These are phyloP conservation scores for Hypselothyrea guttata DNA, from an alignment of 2,888 invertebrate species.

Conservation along the genomic window DNA sequence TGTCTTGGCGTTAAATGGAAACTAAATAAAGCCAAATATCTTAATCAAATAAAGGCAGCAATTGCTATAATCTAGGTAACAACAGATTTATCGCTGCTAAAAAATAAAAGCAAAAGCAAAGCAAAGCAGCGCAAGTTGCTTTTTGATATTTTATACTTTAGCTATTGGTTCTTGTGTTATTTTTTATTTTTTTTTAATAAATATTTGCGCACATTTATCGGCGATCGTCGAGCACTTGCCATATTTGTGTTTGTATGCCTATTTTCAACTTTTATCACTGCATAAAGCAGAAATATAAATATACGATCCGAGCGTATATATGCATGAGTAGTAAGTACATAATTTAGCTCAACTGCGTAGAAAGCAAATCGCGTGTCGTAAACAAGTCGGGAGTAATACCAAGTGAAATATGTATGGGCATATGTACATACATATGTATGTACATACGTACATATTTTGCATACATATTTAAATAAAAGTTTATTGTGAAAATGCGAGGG, in stretches of 20 bases:
- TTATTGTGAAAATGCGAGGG: constrained; percentile 26
- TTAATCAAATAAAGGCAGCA: constrained; percentile 21
- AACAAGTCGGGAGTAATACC: constrained; percentile 53
- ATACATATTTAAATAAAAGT: constrained; percentile 26
- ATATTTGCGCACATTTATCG: constrained; percentile 50
- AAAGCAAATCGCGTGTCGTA: constrained; percentile 67
- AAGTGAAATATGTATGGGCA: constrained; percentile 54
- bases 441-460: constrained; percentile 25
- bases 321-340: constrained; percentile 25
- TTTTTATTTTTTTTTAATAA: constrained; percentile 16
- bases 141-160: not conserved
- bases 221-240: constrained; percentile 38
- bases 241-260: constrained; percentile 58
- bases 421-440: constrained; percentile 1
- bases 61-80: not conserved
- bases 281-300: constrained; percentile 37
- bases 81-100: not conserved
- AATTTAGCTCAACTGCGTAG: constrained; percentile 69
- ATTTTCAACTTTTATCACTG: constrained; percentile 57
- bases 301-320: constrained; percentile 20
- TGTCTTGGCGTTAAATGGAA: constrained; percentile 30
- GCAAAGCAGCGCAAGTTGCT: not conserved
- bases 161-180: constrained; percentile 1
- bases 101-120: constrained; percentile 1
- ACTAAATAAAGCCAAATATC: constrained; percentile 16